A percentile compares a stretch with the other conserved stretches of the same genome.
Conservation (phyloP, 2,888 invertebrate genomes). For the Microplitis deprimator region DNA sequence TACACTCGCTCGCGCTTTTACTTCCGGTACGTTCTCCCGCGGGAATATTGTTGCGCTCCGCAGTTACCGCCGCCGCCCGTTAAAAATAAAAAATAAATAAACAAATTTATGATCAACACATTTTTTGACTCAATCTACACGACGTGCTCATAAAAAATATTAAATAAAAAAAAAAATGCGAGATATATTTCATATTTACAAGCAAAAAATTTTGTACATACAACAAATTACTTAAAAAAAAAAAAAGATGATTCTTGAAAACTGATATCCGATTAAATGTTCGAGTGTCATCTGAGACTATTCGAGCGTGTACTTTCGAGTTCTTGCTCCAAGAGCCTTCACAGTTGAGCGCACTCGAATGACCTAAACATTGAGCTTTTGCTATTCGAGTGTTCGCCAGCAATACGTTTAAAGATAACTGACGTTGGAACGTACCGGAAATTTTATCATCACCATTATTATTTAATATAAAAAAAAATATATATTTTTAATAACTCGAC, state of each 20-base stretch:
- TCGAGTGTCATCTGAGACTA: slow-evolving; percentile 3
- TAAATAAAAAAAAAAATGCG: too few species aligned
- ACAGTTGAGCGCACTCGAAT: slow-evolving; percentile 33
- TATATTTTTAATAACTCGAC: too few species aligned
- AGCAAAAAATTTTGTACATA: neutral
- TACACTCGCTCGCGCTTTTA: slow-evolving; percentile 72
- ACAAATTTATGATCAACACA: neutral
- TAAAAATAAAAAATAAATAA: neutral
- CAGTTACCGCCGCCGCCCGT: neutral
- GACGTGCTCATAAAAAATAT: too few species aligned
- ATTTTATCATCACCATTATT: neutral
- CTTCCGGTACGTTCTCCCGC: slow-evolving; percentile 66
- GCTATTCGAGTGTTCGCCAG: neutral
- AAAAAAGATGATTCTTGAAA: neutral
- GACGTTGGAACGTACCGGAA: slow-evolving; percentile 26
- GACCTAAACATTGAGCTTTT: slow-evolving; percentile 36
- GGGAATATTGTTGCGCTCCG: slow-evolving; percentile 67
- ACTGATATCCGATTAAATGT: slow-evolving; percentile 31
- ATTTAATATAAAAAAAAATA: neutral
- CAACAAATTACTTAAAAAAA: neutral
- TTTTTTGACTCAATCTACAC: too few species aligned
- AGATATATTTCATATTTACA: too few species aligned
- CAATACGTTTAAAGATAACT: slow-evolving; percentile 2
- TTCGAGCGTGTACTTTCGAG: slow-evolving; percentile 28
- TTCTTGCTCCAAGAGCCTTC: slow-evolving; percentile 35